A percentile compares a stretch with the other conserved stretches of the same genome.
These are phyloP conservation scores for Axinella damicornis DNA, from an alignment of 37 sponge, comb jelly and placozoan genomes.

Conservation along the genomic window DNA sequence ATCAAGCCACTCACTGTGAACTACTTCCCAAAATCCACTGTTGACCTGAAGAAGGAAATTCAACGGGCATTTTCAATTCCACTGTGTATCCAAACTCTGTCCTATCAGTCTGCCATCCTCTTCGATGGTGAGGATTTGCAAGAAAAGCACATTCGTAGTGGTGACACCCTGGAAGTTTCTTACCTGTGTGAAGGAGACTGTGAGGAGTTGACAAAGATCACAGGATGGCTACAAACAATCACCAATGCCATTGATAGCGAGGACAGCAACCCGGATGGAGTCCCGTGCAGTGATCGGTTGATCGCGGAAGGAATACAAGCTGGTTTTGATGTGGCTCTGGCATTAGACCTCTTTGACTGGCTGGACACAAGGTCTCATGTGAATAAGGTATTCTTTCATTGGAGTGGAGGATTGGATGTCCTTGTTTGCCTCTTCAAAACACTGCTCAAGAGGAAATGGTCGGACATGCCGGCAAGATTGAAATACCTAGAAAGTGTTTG, in stretches of 20 bases:
- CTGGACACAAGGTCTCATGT: slow-evolving; percentile 10
- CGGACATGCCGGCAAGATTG: neutral
- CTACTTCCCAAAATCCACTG: neutral
- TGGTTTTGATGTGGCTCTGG: too few relatives aligned
- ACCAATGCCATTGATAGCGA: too few relatives aligned
- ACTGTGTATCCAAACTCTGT: neutral
- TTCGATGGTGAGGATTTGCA: neutral
- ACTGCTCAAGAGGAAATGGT: neutral
- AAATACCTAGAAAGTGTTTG: neutral
- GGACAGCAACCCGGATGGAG: too few relatives aligned
- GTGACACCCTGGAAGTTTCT: slow-evolving; percentile 8
- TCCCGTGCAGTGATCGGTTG: too few relatives aligned
- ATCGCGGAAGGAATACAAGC: neutral
- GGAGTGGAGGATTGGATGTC: neutral
- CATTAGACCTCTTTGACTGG: slow-evolving; percentile 35
- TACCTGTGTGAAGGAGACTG: slow-evolving; percentile 18
- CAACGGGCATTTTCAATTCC: neutral
- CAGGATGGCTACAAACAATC: too few relatives aligned
- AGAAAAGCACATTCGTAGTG: neutral
- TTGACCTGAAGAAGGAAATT: neutral
- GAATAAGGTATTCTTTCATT: slow-evolving; percentile 2
- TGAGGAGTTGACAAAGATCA: neutral
- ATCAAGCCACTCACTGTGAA: neutral
- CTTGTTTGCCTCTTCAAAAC: neutral
- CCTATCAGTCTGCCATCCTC: neutral